Evolutionary conservation across 2,113 vertebrate genomes (phyloP).

Genomic region (Danio rerio): DNA sequence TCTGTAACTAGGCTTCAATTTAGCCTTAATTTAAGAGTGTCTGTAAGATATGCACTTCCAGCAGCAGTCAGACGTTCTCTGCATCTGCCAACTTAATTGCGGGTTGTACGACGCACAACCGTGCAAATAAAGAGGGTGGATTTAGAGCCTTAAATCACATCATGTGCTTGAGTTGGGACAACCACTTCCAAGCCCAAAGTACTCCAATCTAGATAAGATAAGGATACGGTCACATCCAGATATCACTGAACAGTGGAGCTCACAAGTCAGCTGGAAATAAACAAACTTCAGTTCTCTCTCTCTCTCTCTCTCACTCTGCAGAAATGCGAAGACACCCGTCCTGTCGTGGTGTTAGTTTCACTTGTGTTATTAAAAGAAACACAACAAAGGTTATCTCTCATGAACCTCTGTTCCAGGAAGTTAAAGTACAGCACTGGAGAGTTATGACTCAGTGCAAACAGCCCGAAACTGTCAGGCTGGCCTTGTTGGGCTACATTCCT

Average conservation of each 20-base stretch:
- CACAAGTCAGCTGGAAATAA: conserved; percentile 10
- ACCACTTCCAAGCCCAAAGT: not conserved
- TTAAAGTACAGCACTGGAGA: not conserved
- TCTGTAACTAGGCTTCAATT: no score
- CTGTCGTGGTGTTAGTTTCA: conserved; percentile 33
- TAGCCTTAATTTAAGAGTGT: no score
- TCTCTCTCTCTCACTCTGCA: conserved; percentile 16
- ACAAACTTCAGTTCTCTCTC: not conserved
- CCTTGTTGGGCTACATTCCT: conserved; percentile 27
- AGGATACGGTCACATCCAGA: not conserved
- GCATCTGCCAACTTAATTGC: not conserved
- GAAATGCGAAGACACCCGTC: conserved; percentile 26
- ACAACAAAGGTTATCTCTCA: conserved; percentile 32
- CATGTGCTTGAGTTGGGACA: not conserved
- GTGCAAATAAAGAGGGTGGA: not conserved
- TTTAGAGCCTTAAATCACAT: not conserved
- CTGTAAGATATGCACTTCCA: not conserved
- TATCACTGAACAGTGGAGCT: not conserved
- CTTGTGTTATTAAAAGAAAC: conserved; percentile 32
- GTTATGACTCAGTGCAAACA: conserved; percentile 11
- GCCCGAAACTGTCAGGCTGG: conserved; percentile 12
- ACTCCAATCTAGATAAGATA: conserved; percentile 21
- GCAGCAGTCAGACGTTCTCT: not conserved
- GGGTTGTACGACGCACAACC: not conserved
- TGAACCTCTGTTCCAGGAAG: conserved; percentile 29